Evolutionary conservation across 1,140 invertebrate species (phyloP).

Genomic region (Conopomorpha cramerella): DNA sequence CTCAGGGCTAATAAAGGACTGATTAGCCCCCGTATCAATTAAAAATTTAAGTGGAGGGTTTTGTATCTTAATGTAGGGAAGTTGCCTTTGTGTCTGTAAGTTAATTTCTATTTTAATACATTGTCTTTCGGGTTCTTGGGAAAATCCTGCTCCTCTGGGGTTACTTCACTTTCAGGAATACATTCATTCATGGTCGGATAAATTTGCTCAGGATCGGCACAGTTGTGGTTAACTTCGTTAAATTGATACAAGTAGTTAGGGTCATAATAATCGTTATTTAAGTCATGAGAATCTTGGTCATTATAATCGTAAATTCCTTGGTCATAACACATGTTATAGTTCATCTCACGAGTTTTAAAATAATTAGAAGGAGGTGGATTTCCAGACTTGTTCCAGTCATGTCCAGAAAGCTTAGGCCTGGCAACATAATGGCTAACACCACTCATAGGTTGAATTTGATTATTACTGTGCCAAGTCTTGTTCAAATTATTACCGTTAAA

Average conservation of each 20-base stretch:
- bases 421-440: not conserved
- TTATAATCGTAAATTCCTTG: not conserved
- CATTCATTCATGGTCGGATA: too few species aligned
- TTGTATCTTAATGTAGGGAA: not conserved
- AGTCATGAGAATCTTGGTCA: not conserved
- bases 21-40: too few species aligned
- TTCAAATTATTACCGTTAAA: too few species aligned
- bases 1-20: too few species aligned
- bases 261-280: not conserved
- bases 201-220: too few species aligned
- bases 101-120: too few species aligned
- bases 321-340: not conserved
- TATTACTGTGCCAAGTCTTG: too few species aligned
- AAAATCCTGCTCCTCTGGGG: too few species aligned
- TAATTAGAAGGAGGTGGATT: constrained; percentile 1
- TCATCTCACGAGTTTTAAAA: not conserved
- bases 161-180: too few species aligned
- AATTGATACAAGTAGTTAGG: not conserved
- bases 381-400: not conserved
- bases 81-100: not conserved
- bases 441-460: too few species aligned
- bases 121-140: too few species aligned
- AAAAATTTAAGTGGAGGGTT: not conserved
- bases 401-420: not conserved
- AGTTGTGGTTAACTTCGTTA: too few species aligned